phyloP scores from a whole-genome alignment of 2,888 invertebrate species.

The Acleris holmiana region DNA sequence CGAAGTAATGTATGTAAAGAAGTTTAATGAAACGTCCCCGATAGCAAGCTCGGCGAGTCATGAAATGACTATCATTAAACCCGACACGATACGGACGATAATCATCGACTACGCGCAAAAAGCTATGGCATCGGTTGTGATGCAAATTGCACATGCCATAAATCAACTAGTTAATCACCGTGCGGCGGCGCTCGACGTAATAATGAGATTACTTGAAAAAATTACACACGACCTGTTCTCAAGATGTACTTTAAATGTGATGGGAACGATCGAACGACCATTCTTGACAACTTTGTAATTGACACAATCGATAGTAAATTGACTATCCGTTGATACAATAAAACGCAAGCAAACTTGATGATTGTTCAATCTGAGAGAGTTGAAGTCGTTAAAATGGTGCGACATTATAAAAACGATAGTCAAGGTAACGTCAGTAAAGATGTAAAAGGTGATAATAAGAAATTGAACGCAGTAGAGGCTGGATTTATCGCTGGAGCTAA shows the following conservation, averaged over 20 bases:
- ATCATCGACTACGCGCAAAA: slow-evolving; percentile 79
- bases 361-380: slow-evolving; percentile 23
- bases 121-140: slow-evolving; percentile 76
- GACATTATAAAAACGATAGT: slow-evolving; percentile 55
- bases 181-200: slow-evolving; percentile 68
- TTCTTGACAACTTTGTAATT: slow-evolving; percentile 49
- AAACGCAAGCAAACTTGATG: slow-evolving; percentile 40
- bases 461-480: slow-evolving; percentile 63
- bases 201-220: slow-evolving; percentile 82
- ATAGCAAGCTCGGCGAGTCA: slow-evolving; percentile 76
- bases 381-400: slow-evolving; percentile 44
- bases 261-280: slow-evolving; percentile 59
- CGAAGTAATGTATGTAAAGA: slow-evolving; percentile 79
- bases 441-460: slow-evolving; percentile 76
- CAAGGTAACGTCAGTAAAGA: slow-evolving; percentile 61
- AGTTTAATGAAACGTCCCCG: slow-evolving; percentile 81
- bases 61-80: slow-evolving; percentile 82
- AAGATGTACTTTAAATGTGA: slow-evolving; percentile 50
- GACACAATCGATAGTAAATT: slow-evolving; percentile 47
- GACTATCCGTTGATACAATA: slow-evolving; percentile 36
- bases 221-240: slow-evolving; percentile 62
- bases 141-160: slow-evolving; percentile 82
- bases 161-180: slow-evolving; percentile 82
- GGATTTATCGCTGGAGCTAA: slow-evolving; percentile 70
- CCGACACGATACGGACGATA: slow-evolving; percentile 83